These are phyloP conservation scores for Ondatra zibethicus DNA, from an alignment of 2,113 vertebrate species.

Conservation along the genomic window DNA sequence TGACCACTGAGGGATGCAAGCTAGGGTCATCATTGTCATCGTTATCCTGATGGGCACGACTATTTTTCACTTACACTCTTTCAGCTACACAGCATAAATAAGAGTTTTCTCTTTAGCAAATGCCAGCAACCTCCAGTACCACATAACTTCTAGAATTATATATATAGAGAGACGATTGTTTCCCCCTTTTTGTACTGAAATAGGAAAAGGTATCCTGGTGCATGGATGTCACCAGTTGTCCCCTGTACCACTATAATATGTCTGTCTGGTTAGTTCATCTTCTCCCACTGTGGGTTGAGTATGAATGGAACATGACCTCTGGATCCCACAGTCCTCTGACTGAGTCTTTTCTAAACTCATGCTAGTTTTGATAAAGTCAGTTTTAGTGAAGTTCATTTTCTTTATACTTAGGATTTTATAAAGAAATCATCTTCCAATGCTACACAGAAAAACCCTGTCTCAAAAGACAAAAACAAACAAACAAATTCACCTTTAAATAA, in stretches of 20 bases:
- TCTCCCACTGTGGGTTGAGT: not conserved
- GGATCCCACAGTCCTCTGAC: not conserved
- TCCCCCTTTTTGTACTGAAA: not conserved
- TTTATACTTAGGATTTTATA: not conserved
- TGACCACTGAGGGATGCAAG: not conserved
- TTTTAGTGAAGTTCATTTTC: conserved; percentile 46
- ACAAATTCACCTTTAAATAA: not conserved
- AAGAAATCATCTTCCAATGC: not conserved
- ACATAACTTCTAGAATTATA: not conserved
- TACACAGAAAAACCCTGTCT: not conserved
- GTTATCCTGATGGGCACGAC: not conserved
- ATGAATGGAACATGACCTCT: not conserved
- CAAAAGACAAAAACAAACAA: not conserved
- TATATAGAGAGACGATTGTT: not conserved
- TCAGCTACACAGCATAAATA: not conserved
- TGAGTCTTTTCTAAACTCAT: not conserved
- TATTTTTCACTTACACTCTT: not conserved
- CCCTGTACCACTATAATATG: not conserved
- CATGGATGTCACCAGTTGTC: not conserved
- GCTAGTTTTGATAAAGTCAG: not conserved
- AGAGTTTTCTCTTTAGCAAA: not conserved
- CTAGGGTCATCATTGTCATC: not conserved
- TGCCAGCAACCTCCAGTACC: not conserved
- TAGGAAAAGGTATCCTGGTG: not conserved
- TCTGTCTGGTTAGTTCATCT: not conserved